Evolutionary conservation across 2,888 invertebrate genomes (phyloP), one percentile per base, ranked within the genome.

Genomic region (Gymnosoma rotundatum): DNA sequence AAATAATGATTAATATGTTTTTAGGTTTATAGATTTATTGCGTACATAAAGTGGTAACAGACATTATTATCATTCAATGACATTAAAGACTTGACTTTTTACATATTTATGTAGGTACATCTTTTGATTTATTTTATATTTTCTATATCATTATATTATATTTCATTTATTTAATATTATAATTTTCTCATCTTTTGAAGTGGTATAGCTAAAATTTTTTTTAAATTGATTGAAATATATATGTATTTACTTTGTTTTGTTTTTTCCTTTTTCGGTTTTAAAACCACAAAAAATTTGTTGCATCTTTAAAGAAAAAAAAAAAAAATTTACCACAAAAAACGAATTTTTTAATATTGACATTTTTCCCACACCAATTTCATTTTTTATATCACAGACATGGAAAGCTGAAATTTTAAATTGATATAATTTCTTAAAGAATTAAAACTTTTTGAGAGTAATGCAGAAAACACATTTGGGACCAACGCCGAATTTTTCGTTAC

Each of bases 211-310:
- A 56, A 36, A 58, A 60, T 67, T 52, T 66, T 48, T 45, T 42
- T 50, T 76, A 58, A 66, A 21, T 16, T 60, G 48, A 21, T 36
- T 21, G 45, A 25, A 38, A 21, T 9, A 54, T 36, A 32, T 58
- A 70, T 66, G 48, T 66, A 45, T 63, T 18, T 21, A 14, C 18
- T 16, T 4, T 48, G 6, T 36, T 66, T n/a, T 58, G 10, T 60
- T 32, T 56, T 56, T 56, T 58, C 18, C 5, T 56, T 42, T 0
- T 48, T 48, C 10, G 14, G 14, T 12, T 52, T 25, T 7, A 14
- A 21, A 60, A 67, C 76, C 76, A 42, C 76, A 76, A 58, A 60
- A n/a, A 38, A 42, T 63, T 42, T 18, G 38, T 75, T 74, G 16
- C 38, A 58, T 64, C 20, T 54, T 45, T 42, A 64, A 42, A 32